A percentile compares a stretch with the other conserved stretches of the same genome.
Conservation (phyloP, 2,113 vertebrate species). For the Macrotus californicus region DNA sequence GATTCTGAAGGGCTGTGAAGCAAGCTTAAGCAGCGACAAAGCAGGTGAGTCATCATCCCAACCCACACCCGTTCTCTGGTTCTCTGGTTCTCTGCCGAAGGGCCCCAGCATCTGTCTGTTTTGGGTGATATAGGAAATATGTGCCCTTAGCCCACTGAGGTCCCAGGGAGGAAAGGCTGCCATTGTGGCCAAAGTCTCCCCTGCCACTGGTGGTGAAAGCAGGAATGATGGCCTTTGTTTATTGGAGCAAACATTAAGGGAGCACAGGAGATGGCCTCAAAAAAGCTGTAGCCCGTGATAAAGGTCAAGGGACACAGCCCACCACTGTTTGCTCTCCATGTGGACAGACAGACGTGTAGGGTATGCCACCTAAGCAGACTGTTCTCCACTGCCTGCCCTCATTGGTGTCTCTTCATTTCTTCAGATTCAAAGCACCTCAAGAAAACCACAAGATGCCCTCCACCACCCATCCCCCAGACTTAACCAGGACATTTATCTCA, state of each 20-base stretch:
- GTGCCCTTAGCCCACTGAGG: background rate
- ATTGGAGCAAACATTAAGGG: background rate
- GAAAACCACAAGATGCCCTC: background rate
- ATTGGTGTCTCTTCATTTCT: background rate
- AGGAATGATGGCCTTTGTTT: background rate
- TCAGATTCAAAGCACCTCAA: background rate
- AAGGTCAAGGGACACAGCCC: background rate
- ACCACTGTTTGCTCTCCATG: background rate
- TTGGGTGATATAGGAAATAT: background rate
- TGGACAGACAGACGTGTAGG: background rate
- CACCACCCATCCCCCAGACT: background rate
- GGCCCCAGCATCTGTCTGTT: conserved; percentile 36
- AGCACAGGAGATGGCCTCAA: background rate
- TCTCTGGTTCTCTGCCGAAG: conserved; percentile 6
- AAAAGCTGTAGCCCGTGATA: background rate
- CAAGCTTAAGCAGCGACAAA: background rate
- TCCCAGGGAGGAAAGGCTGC: background rate
- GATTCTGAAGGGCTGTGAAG: conserved; percentile 40
- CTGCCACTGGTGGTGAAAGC: background rate
- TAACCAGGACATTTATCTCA: background rate
- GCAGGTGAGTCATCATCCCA: conserved; percentile 63
- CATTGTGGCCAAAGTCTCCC: background rate
- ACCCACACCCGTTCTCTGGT: conserved; percentile 37
- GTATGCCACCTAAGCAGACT: background rate
- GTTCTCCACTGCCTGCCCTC: background rate